Evolutionary conservation across 2,113 vertebrate species (phyloP), one percentile per base, ranked within the genome.

Genomic region (Notarius lentiginosus): DNA sequence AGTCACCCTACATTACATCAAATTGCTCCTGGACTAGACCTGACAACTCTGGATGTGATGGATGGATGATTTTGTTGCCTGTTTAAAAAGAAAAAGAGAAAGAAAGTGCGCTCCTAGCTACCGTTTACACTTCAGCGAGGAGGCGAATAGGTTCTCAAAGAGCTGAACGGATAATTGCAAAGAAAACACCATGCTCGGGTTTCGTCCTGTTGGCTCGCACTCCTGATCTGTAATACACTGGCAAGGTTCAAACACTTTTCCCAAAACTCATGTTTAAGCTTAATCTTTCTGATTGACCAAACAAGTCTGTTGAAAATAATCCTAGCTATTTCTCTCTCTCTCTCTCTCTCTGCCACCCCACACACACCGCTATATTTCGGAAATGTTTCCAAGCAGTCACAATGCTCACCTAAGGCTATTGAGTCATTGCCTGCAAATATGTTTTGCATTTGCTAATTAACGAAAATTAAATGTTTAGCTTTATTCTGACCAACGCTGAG

Each of bases 391-490:
- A 89, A 86, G 24, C 84, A 84, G 85, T 82, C 85, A 84, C 68
- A 65, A 63, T 84, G 83, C 75, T 87, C 85, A 90, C 90, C 89
- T 90, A 72, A 90, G 87, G 90, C 70, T 41, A 65, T 89, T 88
- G 88, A 90, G 84, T 91, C 84, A 79, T 68, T 86, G 87, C 87
- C 89, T 77, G 68, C 88, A 84, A 90, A 91, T 90, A 89, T 90
- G 91, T 90, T 90, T 91, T 89, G 55, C 83, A 88, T 92, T 92
- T 91, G 77, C 83, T 89, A 90, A 92, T 90, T 89, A 88, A 85
- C 83, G 80, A 72, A 85, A 90, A 91, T 88, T 9, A 90, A 88
- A 90, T 88, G 84, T 91, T 91, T 91, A 82, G 85, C 88, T 83
- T 89, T 84, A 63, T 81, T 80, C 87, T 85, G 84, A 90, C 88